Evolutionary conservation across 2,797 vertebrate genomes (phyloP).

Genomic region (Hemibagrus guttatus): DNA sequence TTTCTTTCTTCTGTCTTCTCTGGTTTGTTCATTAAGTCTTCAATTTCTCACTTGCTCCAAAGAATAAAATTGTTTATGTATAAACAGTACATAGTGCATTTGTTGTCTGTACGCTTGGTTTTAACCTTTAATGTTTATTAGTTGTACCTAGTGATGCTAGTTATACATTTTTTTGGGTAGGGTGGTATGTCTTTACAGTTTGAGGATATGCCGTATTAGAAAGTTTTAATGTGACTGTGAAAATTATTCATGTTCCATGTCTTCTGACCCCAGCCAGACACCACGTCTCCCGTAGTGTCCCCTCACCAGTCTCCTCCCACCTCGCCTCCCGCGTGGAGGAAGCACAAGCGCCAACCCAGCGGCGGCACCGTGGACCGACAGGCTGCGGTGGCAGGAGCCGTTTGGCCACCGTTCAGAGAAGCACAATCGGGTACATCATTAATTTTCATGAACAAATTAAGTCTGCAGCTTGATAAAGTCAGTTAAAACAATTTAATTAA

Average conservation of each 20-base stretch:
- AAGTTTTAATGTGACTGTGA: background rate
- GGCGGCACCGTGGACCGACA: conserved; percentile 88
- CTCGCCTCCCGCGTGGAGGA: conserved; percentile 93
- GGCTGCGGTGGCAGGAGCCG: conserved; percentile 79
- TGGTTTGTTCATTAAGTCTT: background rate
- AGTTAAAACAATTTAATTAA: background rate
- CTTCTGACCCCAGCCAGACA: conserved; percentile 76
- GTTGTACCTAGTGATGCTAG: background rate
- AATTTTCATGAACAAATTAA: background rate
- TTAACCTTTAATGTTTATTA: background rate
- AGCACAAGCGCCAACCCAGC: conserved; percentile 93
- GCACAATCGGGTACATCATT: conserved; percentile 81
- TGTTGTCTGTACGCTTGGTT: background rate
- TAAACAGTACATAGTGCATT: background rate
- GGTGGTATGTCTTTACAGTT: background rate
- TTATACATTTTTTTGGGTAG: too few relatives aligned
- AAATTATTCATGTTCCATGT: conserved; percentile 8
- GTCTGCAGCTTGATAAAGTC: background rate
- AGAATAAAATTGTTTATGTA: background rate
- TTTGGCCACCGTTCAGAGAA: conserved; percentile 93
- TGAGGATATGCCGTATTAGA: background rate
- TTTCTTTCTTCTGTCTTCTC: background rate
- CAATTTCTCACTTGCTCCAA: too few relatives aligned
- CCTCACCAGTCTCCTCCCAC: conserved; percentile 94
- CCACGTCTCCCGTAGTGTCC: conserved; percentile 93